Percentiles rank a stretch among this genome's conserved stretches.
Conservation (phyloP, 2,888 invertebrate genomes). For the Drosophila eohydei region DNA sequence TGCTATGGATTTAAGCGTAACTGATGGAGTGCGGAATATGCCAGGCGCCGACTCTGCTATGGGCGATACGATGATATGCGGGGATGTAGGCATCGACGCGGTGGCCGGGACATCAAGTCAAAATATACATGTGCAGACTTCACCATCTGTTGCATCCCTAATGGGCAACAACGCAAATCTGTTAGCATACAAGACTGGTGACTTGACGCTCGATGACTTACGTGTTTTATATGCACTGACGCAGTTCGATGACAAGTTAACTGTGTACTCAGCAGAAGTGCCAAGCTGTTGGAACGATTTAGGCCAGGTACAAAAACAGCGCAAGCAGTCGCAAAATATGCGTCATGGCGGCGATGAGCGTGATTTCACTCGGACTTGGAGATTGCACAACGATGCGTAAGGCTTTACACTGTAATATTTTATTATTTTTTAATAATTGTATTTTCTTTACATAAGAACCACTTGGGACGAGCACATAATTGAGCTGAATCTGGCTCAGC, state of each 20-base stretch:
- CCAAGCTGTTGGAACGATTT: slow-evolving; percentile 97
- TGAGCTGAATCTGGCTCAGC: slow-evolving; percentile 93
- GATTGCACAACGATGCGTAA: slow-evolving; percentile 93
- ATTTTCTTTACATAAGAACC: slow-evolving; percentile 85
- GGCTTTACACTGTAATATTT: slow-evolving; percentile 47
- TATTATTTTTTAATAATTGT: neutral
- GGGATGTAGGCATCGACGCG: slow-evolving; percentile 55
- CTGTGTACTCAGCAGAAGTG: slow-evolving; percentile 92
- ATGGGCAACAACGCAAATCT: slow-evolving; percentile 77
- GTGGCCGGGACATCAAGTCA: slow-evolving; percentile 36
- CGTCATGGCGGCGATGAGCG: slow-evolving; percentile 88
- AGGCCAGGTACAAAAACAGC: slow-evolving; percentile 95
- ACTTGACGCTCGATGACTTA: slow-evolving; percentile 87
- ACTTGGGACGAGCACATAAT: slow-evolving; percentile 97
- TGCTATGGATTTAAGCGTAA: slow-evolving; percentile 72
- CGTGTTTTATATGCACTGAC: slow-evolving; percentile 90
- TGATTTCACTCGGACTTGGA: slow-evolving; percentile 92
- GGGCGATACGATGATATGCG: slow-evolving; percentile 34
- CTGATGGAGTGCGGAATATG: slow-evolving; percentile 67
- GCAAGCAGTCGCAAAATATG: slow-evolving; percentile 93
- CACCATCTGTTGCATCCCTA: slow-evolving; percentile 67
- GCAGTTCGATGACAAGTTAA: slow-evolving; percentile 88
- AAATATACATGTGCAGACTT: slow-evolving; percentile 64
- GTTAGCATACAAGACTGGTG: slow-evolving; percentile 87
- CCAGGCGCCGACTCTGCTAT: slow-evolving; percentile 21